phyloP scores from a whole-genome alignment of 1,140 invertebrate genomes.

The Penaeus chinensis region DNA sequence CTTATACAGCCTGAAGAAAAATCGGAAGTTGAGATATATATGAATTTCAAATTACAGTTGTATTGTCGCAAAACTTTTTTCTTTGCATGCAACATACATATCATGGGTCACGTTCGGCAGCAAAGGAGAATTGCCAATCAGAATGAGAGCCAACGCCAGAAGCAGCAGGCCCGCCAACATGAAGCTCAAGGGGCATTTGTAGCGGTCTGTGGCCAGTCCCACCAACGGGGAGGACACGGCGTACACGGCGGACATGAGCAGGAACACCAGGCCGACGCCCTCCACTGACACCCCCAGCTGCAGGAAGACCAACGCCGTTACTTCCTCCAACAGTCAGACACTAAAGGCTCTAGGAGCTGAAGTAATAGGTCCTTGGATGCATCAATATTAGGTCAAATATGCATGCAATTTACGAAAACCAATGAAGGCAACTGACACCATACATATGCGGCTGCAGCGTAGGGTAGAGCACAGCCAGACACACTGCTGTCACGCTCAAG shows the following conservation, averaged over 20 bases:
- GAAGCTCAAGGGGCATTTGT: background rate
- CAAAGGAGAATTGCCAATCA: constrained; percentile 50
- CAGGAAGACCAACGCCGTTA: too few relatives aligned
- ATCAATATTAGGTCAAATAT: background rate
- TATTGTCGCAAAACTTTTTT: background rate
- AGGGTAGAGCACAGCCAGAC: constrained; percentile 31
- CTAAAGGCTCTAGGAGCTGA: background rate
- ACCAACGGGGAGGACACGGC: constrained; percentile 32
- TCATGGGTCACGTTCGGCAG: constrained; percentile 32
- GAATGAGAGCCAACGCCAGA: constrained; percentile 17
- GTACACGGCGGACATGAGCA: constrained; percentile 37
- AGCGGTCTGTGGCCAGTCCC: constrained; percentile 42
- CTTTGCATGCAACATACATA: constrained; percentile 14
- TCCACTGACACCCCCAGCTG: constrained; percentile 43
- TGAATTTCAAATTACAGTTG: background rate
- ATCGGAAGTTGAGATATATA: background rate
- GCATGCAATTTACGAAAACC: background rate
- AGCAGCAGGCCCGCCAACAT: constrained; percentile 38
- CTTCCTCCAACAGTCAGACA: too few relatives aligned
- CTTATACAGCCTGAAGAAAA: constrained; percentile 23
- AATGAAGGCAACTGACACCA: constrained; percentile 6
- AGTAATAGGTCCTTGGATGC: background rate
- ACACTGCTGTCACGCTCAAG: constrained; percentile 16
- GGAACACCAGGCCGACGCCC: constrained; percentile 41
- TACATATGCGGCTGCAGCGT: constrained; percentile 49